phyloP scores from a whole-genome alignment of 2,113 vertebrate genomes.

The Nesoenas mayeri region DNA sequence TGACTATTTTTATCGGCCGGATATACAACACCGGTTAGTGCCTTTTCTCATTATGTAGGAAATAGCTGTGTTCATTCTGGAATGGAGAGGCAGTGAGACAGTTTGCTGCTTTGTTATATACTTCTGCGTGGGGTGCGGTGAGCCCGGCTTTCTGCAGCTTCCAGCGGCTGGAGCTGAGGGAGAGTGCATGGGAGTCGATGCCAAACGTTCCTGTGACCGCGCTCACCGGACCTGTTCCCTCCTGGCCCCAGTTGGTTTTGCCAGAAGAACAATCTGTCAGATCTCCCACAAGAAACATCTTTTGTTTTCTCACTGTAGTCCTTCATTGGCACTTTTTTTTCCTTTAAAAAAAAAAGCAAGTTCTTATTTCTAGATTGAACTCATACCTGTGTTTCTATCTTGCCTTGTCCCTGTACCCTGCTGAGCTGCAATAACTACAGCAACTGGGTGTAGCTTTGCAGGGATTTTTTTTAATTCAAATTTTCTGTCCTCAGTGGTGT shows the following conservation, averaged over 20 bases:
- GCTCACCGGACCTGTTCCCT: background rate
- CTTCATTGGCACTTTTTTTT: background rate
- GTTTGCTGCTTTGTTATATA: background rate
- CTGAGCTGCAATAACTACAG: background rate
- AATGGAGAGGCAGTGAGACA: background rate
- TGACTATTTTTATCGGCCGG: slow-evolving; percentile 92
- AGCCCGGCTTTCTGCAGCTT: background rate
- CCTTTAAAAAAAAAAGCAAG: background rate
- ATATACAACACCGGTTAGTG: slow-evolving; percentile 81
- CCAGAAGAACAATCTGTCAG: slow-evolving; percentile 3
- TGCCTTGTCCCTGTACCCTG: background rate
- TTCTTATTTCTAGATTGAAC: too few relatives aligned
- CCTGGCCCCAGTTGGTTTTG: accelerated
- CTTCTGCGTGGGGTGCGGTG: background rate
- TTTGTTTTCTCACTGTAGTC: slow-evolving; percentile 37
- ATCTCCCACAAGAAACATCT: slow-evolving; percentile 51
- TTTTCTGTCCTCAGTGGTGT: background rate
- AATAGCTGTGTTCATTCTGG: background rate
- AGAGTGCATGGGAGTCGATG: accelerated
- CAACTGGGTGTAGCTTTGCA: background rate
- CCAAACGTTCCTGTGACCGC: background rate
- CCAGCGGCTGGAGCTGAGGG: background rate
- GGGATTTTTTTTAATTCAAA: background rate
- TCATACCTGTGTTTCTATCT: background rate
- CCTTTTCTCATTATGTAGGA: background rate